Percentiles rank a stretch among this genome's conserved stretches.
Conservation (phyloP, 2,888 invertebrate genomes). For the Amphipyra berbera region DNA sequence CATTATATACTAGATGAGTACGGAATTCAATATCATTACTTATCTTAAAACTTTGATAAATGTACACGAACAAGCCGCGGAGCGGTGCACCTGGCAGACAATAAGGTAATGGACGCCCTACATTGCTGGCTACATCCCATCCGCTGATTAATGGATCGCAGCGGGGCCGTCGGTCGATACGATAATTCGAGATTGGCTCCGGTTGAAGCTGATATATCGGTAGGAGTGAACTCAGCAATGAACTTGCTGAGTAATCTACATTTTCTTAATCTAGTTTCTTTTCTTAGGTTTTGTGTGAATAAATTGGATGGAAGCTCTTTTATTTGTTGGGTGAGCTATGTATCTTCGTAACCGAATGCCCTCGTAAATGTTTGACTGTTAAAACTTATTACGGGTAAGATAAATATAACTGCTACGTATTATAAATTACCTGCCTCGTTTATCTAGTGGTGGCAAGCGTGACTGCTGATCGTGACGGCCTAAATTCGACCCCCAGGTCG, state of each 20-base stretch:
- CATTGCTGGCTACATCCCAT: constrained; percentile 73
- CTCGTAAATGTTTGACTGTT: background rate
- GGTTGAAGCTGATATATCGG: constrained; percentile 58
- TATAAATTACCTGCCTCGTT: too few species aligned
- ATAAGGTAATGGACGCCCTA: constrained; percentile 77
- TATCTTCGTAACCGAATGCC: background rate
- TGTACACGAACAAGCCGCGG: constrained; percentile 58
- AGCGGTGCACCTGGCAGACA: constrained; percentile 74
- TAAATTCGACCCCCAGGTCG: too few species aligned
- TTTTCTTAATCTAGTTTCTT: constrained; percentile 38
- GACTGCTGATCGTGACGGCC: too few species aligned
- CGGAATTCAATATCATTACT: constrained; percentile 62
- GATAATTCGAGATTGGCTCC: constrained; percentile 68
- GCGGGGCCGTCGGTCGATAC: constrained; percentile 68
- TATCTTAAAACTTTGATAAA: constrained; percentile 71
- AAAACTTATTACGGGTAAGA: background rate
- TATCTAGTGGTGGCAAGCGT: too few species aligned
- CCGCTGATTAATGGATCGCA: constrained; percentile 75
- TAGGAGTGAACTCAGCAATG: constrained; percentile 39
- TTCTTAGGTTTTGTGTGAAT: constrained; percentile 21
- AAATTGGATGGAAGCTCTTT: constrained; percentile 6
- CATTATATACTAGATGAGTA: constrained; percentile 45
- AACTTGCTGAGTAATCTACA: constrained; percentile 53
- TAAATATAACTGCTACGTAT: too few species aligned
- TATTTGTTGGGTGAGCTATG: background rate